Conservation (phyloP, 37 sponge, comb jelly and placozoan species). For the Beroe forskalii region DNA sequence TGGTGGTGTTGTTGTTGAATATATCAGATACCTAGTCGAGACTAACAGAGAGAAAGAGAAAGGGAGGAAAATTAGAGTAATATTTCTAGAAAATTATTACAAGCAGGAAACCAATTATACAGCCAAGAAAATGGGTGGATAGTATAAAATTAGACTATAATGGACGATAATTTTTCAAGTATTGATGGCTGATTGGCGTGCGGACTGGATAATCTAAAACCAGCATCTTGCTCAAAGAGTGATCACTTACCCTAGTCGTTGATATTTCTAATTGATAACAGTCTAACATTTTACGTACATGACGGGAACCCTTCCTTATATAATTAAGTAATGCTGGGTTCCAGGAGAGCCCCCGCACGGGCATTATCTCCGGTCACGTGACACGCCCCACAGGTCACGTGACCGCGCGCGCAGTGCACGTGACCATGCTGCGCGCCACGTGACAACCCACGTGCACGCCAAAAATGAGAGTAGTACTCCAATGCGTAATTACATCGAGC, state of each 20-base stretch:
- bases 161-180: not conserved
- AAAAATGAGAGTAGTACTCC: slow-evolving; percentile 59
- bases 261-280: not conserved
- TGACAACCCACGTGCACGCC: not conserved
- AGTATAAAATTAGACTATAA: not conserved
- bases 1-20: too few species aligned
- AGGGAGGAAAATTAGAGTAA: not conserved
- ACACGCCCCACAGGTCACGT: not conserved
- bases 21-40: not conserved
- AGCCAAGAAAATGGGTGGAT: not conserved
- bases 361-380: slow-evolving; percentile 38
- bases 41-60: not conserved
- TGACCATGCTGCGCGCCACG: slow-evolving; percentile 35
- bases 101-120: too few species aligned
- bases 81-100: not conserved
- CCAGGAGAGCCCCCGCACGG: slow-evolving; percentile 6
- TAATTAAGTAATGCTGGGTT: not conserved
- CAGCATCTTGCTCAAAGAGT: not conserved
- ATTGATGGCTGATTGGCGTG: not conserved
- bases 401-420: not conserved
- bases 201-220: too few species aligned
- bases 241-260: not conserved
- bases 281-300: not conserved
- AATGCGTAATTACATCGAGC: not conserved
- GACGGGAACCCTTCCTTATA: not conserved